Base-by-base conservation (phyloP, 2,797 vertebrate genomes). In the Malacoraja senta region DNA sequence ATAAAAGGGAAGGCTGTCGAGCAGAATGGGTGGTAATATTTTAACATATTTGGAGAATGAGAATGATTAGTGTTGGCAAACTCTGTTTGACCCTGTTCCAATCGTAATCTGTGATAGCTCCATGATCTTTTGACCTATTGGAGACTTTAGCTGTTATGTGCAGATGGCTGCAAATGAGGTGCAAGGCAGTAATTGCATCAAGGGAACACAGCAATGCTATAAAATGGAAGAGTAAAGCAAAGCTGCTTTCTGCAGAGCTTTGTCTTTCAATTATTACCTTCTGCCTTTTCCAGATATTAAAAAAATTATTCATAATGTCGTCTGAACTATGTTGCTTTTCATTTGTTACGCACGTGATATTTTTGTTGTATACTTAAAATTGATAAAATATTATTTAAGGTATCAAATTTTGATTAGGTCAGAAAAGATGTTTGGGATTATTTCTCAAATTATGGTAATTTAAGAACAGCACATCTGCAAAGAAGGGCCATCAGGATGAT, bases 41-140 rank as follows among this genome's bases (percentile, higher is more conserved):
- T 61, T 93, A 53, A 68, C n/a, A 21, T 88, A 35, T 9, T 88
- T 88, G 84, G n/a, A 88, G 84, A 68, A 88, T 63, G n/a, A 8
- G 84, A 35, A 19, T n/a, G 61, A 65, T 65, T 86, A 17, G 12
- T 63, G 58, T 61, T 84, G 26, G 1, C 12, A 83, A 53, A 83
- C 44, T 83, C 80, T 83, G 24, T 80, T 80, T 80, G 80, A 83
- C 80, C 80, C 80, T n/a, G 13, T n/a, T 63, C 83, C 58, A 63
- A 86, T 29, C 63, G 83, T 86, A 86, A 63, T 86, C 29, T 15
- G 58, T 58, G 29, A 29, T 86, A 53, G 44, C 61, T 86, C 29
- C 29, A 63, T 63, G 58, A 86, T 86, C 12, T 86, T 61, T 63
- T 86, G 83, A 86, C 58, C 58, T 32, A n/a, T 53, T n/a, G 53